Base-by-base conservation (phyloP, 37 sponge, comb jelly and placozoan genomes). In the Eunapius fragilis region DNA sequence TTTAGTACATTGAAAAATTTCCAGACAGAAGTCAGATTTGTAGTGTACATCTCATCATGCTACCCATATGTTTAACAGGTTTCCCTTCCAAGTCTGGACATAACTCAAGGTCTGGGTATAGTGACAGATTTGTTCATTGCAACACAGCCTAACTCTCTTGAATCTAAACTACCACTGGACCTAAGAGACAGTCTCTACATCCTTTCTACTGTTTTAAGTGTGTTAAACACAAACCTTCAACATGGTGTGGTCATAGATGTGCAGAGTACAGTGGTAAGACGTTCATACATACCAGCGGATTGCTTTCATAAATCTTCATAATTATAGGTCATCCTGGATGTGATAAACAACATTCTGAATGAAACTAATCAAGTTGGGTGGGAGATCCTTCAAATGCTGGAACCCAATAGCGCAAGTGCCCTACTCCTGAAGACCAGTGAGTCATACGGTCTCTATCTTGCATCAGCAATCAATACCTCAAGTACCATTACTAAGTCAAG, bases 391-490 rank as follows among this genome's bases (percentile, higher is more conserved):
- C 75, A 84, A 45, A 31, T 26, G 17, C 77, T 33, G 2, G 37
- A 80, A n/a, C 80, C 71, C 32, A 37, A 41, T 79, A 19, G 19
- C 6, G 58, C 58, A 58, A 58, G 58, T 58, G 19, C 58, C 0
- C 58, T 58, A 17, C 28, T 87, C 32, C 80, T 87, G 26, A n/a
- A 49, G 80, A 79, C 37, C 31, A 33, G 50, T 3, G 87, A 87
- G 50, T 71, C 74, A 71, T 87, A 87, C 26, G 87, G 70, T 2
- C 79, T 79, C 35, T 87, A 71, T 10, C 27, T 87, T 28, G 71
- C 87, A 14, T 25, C 36, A 23, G 41, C 45, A 2, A 24, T 84
- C 75, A 27, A 73, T 3, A 75, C 31, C 6, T 2, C 0, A 3
- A 75, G 32, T 17, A 17, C 3, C 2, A 75, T 45, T 35, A 27